phyloP scores from a whole-genome alignment of 1,140 invertebrate species.

The Argopecten irradians region DNA sequence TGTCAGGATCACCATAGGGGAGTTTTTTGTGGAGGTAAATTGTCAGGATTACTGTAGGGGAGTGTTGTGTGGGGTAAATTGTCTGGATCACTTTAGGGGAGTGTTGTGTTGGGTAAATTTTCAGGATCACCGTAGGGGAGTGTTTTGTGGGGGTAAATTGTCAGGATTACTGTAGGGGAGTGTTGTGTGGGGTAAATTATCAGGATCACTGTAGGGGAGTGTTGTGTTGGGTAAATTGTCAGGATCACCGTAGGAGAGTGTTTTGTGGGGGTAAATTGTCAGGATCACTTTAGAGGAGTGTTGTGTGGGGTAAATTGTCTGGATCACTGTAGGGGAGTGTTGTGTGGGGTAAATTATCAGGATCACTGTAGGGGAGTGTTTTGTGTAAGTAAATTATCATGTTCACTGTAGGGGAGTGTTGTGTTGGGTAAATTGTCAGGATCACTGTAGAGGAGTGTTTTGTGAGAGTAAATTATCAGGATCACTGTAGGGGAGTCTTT shows the following conservation, averaged over 20 bases:
- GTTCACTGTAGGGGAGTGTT: not conserved
- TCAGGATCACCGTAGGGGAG: not conserved
- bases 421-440: not conserved
- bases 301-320: not conserved
- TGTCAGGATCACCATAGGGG: not conserved
- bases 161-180: not conserved
- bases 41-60: not conserved
- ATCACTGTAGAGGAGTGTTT: not conserved
- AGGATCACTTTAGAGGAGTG: not conserved
- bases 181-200: not conserved
- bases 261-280: not conserved
- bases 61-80: not conserved
- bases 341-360: not conserved
- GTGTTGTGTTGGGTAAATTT: not conserved
- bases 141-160: not conserved
- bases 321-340: not conserved
- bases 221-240: not conserved
- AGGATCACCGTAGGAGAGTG: not conserved
- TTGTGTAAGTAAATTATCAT: too few species aligned
- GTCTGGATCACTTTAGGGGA: not conserved
- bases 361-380: not conserved
- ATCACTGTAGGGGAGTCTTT: not conserved
- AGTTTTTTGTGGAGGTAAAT: not conserved
- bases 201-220: not conserved
- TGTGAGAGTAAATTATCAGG: not conserved